Evolutionary conservation across 1,140 invertebrate genomes (phyloP).

Genomic region (Venustaconcha ellipsiformis): DNA sequence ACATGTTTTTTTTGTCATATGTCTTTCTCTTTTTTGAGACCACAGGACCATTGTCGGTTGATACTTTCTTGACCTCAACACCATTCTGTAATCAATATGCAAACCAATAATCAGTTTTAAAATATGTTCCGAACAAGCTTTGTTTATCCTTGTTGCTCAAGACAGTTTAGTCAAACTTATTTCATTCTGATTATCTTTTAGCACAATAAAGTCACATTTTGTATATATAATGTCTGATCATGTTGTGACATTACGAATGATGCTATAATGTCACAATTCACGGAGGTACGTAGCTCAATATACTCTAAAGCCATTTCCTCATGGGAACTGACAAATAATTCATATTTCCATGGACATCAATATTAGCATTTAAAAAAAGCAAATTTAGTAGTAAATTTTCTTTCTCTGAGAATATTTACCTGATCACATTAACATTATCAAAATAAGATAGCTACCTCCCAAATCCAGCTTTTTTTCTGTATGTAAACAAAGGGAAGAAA

Average conservation of each 20-base stretch:
- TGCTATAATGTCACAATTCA: neutral
- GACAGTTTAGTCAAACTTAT: neutral
- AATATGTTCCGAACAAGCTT: conserved; percentile 12
- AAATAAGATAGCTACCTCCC: too few species aligned
- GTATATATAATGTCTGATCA: neutral
- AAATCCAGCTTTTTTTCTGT: too few species aligned
- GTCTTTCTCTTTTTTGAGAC: conserved; percentile 31
- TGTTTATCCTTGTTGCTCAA: too few species aligned
- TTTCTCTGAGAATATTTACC: too few species aligned
- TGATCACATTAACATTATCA: too few species aligned
- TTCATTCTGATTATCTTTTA: neutral
- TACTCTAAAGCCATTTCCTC: neutral
- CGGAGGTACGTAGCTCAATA: neutral
- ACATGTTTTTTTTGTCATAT: conserved; percentile 36
- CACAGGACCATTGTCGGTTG: conserved; percentile 38
- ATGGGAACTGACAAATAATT: neutral
- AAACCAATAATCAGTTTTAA: conserved; percentile 57
- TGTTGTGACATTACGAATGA: neutral
- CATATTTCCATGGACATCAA: too few species aligned
- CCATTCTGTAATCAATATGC: conserved; percentile 64
- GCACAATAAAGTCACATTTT: neutral
- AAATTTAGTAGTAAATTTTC: too few species aligned
- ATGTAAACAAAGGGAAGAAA: too few species aligned
- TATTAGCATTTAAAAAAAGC: too few species aligned
- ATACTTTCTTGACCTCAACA: conserved; percentile 67